These are phyloP conservation scores for Clivina fossor DNA, from an alignment of 2,888 invertebrate genomes.

Conservation along the genomic window DNA sequence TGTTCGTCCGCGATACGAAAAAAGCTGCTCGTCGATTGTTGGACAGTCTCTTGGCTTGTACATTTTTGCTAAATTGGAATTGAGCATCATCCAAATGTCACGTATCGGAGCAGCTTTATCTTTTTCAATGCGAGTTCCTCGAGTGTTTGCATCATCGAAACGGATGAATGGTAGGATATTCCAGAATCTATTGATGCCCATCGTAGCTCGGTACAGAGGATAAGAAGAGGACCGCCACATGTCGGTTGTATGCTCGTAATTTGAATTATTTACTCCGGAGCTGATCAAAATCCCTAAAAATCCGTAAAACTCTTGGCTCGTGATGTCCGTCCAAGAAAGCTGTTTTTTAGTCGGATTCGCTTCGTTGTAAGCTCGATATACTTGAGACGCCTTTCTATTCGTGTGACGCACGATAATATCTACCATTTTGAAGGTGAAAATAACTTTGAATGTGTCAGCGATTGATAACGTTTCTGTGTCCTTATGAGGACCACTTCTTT, in stretches of 20 bases:
- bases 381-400: not conserved
- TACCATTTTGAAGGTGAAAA: not conserved
- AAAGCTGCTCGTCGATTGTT: conserved; percentile 44
- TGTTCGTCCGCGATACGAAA: conserved; percentile 41
- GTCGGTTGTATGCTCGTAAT: not conserved
- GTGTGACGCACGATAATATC: not conserved
- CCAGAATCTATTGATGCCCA: conserved; percentile 40
- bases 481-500: not conserved
- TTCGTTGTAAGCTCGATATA: not conserved
- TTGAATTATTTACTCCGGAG: not conserved
- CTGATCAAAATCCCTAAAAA: conserved; percentile 1
- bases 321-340: not conserved
- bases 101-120: conserved; percentile 42
- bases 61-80: conserved; percentile 40
- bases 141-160: conserved; percentile 43
- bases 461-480: not conserved
- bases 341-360: not conserved
- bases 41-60: conserved; percentile 42
- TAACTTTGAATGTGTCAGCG: not conserved
- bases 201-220: not conserved
- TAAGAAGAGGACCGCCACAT: not conserved
- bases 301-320: not conserved
- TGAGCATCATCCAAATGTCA: conserved; percentile 43
- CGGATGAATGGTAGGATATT: conserved; percentile 41
- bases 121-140: conserved; percentile 36